Percentiles rank a stretch among this genome's conserved stretches.
These are phyloP conservation scores for Laupala kohalensis DNA, from an alignment of 1,140 invertebrate genomes.

Conservation along the genomic window DNA sequence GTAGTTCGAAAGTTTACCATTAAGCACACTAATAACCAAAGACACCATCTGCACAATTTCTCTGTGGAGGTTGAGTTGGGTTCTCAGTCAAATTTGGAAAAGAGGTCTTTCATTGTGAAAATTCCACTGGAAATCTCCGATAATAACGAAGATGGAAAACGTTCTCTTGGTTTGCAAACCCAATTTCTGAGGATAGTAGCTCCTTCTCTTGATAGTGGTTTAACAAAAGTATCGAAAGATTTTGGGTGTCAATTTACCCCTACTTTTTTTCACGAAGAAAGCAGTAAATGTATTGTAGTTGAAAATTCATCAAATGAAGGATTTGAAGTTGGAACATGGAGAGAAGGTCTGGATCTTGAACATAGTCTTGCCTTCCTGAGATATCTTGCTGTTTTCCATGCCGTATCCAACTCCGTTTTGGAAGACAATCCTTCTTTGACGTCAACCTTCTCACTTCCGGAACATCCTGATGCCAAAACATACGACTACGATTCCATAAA, in stretches of 20 bases:
- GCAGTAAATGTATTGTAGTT: neutral
- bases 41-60: neutral
- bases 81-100: neutral
- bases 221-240: neutral
- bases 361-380: neutral
- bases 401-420: neutral
- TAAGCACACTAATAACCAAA: neutral
- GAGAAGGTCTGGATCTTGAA: neutral
- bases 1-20: neutral
- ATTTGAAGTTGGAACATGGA: neutral
- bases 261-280: too few relatives aligned
- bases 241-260: too few relatives aligned
- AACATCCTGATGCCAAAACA: too few relatives aligned
- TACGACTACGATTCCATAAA: too few relatives aligned
- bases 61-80: neutral
- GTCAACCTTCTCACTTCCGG: too few relatives aligned
- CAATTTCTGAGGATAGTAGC: neutral
- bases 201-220: neutral
- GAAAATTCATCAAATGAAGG: neutral
- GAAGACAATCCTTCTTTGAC: too few relatives aligned
- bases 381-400: neutral
- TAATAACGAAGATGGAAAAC: neutral
- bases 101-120: neutral
- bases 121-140: too few relatives aligned
- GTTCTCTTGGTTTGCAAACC: neutral